Conservation (phyloP, 2,113 vertebrate species). For the Fulica atra region DNA sequence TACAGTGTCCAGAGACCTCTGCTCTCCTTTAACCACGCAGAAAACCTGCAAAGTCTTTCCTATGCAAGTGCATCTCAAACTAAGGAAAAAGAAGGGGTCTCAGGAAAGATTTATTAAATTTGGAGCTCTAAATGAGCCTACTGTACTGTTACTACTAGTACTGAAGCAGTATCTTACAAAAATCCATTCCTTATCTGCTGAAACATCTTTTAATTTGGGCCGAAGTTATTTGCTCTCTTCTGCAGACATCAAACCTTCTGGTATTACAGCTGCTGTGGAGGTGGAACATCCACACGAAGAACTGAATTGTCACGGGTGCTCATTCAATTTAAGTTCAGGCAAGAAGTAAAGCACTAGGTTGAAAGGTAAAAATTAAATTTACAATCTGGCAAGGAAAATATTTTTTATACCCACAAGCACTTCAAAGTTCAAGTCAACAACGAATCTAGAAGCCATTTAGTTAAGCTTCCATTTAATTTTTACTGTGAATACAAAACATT, state of each 20-base stretch:
- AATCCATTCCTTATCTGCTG: neutral
- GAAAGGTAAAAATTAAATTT: neutral
- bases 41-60: neutral
- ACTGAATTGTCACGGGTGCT: neutral
- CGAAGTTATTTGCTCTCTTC: neutral
- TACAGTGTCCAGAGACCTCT: accelerated
- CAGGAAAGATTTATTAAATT: neutral
- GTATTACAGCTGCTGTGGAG: neutral
- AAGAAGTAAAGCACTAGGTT: neutral
- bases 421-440: neutral
- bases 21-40: neutral
- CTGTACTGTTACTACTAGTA: neutral
- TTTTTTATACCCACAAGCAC: neutral
- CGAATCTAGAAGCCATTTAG: neutral
- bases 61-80: neutral
- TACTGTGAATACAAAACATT: neutral
- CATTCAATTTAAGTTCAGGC: neutral
- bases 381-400: neutral
- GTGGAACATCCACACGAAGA: neutral
- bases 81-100: accelerated
- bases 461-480: neutral
- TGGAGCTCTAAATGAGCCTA: neutral
- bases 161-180: neutral
- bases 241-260: neutral
- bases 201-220: neutral